Evolutionary conservation across 2,113 vertebrate species (phyloP), one percentile per base, ranked within the genome.

Genomic region (Numida meleagris): DNA sequence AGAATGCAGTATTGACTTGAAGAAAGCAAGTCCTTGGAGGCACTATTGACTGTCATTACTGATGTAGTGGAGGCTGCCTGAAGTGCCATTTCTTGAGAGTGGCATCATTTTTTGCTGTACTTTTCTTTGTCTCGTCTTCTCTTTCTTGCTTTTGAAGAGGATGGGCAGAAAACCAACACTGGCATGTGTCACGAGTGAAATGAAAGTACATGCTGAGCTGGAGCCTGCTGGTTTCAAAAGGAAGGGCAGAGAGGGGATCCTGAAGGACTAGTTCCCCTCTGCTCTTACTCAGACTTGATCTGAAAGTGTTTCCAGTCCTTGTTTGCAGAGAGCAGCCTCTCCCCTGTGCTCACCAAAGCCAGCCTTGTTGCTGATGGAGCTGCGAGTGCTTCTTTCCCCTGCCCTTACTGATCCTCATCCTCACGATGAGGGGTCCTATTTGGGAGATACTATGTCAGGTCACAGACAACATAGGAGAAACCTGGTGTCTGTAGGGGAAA

Each of bases 11-110:
- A 86, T 84, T 83, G 95, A 92, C 88, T 95, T 85, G 82, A 92
- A 88, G 85, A 86, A 92, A 90, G 90, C 73, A 57, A 72, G 90
- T 97, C 95, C 95, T 97, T 77, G 89, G 96, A 93, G 96, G 89
- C 77, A 82, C 85, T 93, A 92, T 93, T 82, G 94, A 89, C 91
- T 97, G 96, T 96, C 94, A 93, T 96, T 93, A 93, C 92, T 94
- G 94, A 96, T 96, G 78, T 93, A 94, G 73, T 80, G 81, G 87
- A 87, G 91, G 40, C 80, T 88, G 85, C 76, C 89, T 91, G 16
- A 96, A 96, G 94, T 93, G 93, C 91, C 80, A 43, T 93, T 95
- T 90, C 86, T 94, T 84, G 82, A 94, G 86, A 94, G 65, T 38
- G 76, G 88, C 88, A 93, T 94, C 27, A 84, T 91, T 91, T 95